Percentiles rank a stretch among this genome's conserved stretches.
Conservation (phyloP, 2,113 vertebrate species). For the Calypte anna region DNA sequence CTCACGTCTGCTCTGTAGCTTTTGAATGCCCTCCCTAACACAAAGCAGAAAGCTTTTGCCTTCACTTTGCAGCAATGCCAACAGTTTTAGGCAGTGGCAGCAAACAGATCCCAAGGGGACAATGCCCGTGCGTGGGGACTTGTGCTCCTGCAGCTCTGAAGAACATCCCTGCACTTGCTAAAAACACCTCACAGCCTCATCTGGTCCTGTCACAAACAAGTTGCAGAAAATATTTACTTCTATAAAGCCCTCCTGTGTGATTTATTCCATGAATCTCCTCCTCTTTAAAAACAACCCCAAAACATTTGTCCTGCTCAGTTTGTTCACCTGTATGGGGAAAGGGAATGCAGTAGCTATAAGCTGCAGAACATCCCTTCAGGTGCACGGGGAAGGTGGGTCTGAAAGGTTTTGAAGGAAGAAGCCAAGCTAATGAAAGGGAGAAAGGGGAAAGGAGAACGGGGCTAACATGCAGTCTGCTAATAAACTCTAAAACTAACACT, state of each 20-base stretch:
- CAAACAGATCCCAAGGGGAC: background rate
- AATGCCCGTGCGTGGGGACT: accelerated
- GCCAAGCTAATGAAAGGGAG: background rate
- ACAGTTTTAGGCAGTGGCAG: background rate
- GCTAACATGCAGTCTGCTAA: background rate
- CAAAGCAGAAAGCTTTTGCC: background rate
- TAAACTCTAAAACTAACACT: background rate
- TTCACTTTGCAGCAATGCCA: background rate
- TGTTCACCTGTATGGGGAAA: background rate
- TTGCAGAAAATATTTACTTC: background rate
- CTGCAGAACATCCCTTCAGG: background rate
- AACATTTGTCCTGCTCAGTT: background rate
- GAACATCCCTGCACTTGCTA: background rate
- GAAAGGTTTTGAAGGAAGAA: background rate
- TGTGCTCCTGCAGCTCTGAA: background rate
- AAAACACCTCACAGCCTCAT: background rate
- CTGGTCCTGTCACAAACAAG: background rate
- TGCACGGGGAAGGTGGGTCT: background rate
- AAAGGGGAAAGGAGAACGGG: background rate
- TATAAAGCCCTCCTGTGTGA: accelerated
- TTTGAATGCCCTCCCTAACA: background rate
- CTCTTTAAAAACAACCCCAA: background rate
- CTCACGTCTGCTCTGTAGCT: background rate
- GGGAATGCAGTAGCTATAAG: background rate
- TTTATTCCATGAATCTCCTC: background rate